Base-by-base conservation (phyloP, 2,888 invertebrate species). In the Pseudococcus viburni region DNA sequence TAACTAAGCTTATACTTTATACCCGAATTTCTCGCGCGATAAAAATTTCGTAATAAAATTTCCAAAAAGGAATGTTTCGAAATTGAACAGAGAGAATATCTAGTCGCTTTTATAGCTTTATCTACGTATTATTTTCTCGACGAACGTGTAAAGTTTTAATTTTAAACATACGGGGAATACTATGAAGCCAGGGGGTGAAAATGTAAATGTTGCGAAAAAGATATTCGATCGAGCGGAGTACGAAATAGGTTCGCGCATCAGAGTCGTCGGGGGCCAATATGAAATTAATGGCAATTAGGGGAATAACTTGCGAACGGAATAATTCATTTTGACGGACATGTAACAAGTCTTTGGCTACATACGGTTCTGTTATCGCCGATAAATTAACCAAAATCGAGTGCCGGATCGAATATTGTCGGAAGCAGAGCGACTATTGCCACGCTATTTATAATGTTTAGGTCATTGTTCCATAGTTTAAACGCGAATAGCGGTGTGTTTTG, bases 371-470 rank as follows among this genome's bases (percentile, higher is more conserved):
- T 77, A 77, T 77, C 77, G 77, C 26, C 77, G 42, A 77, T 77
- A 77, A 77, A 77, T 77, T 77, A 77, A 77, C 77, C 77, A 39
- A 33, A 42, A 77, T 77, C 42, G 77, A 77, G 77, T 77, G 26
- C 17, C 12, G 39, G 77, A 77, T 77, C 77, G 77, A 77, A 77
- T 42, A 77, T 77, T 33, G 77, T 77, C 77, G 77, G 77, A 77
- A 77, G 77, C 42, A 42, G 77, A 33, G 51, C 12, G n/a, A 77
- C 77, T 17, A 77, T 77, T 77, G 77, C 77, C 77, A 39, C 77
- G 77, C 77, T 42, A 77, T 77, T 77, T 39, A 77, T 77, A 77
- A 39, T 42, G 77, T 77, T 77, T 77, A 77, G 77, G 77, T 77
- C 77, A 77, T 77, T 77, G 77, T 77, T 77, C 77, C 68, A 68